These are phyloP conservation scores for Anolis apletophallus DNA, from an alignment of 2,797 vertebrate species.

Conservation along the genomic window DNA sequence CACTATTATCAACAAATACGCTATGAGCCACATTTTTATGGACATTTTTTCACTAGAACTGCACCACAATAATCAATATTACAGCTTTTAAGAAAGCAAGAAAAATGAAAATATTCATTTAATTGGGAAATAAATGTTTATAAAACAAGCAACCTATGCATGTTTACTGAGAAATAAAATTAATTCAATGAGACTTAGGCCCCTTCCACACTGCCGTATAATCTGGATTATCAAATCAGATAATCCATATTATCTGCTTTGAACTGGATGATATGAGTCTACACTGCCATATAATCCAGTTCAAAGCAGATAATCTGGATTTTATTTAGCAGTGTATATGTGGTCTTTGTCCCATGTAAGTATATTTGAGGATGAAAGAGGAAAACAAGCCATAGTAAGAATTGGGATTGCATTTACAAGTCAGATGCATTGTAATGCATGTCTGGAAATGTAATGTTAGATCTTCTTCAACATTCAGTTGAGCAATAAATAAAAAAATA, in stretches of 20 bases:
- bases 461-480: background rate
- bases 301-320: too few relatives aligned
- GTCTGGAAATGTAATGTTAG: background rate
- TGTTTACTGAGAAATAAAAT: background rate
- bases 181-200: background rate
- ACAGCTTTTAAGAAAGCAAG: background rate
- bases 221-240: too few relatives aligned
- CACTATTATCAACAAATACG: too few relatives aligned
- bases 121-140: background rate
- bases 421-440: background rate
- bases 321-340: too few relatives aligned
- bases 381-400: background rate
- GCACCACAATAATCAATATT: background rate
- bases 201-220: too few relatives aligned
- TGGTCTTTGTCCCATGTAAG: background rate
- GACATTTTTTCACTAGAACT: background rate
- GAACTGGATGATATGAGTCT: too few relatives aligned
- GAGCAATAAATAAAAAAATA: background rate
- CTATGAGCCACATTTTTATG: too few relatives aligned
- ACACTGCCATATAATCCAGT: too few relatives aligned
- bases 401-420: background rate
- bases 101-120: background rate
- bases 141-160: background rate
- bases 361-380: background rate
- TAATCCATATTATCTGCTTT: too few relatives aligned